Evolutionary conservation across 1,140 invertebrate species (phyloP).

Genomic region (Varroa destructor): DNA sequence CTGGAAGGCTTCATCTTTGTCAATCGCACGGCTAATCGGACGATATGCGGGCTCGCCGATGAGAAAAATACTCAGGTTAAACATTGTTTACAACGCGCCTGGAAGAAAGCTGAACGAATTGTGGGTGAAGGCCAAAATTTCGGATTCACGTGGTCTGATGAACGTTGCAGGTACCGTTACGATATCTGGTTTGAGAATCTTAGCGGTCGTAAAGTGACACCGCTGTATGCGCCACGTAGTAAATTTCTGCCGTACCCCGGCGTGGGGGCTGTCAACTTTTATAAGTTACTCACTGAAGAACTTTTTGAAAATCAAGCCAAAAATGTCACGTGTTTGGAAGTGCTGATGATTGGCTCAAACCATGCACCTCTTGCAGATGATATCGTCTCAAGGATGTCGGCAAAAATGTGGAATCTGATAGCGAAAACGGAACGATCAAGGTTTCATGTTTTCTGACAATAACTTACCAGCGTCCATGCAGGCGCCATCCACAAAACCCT

Average conservation of each 20-base stretch:
- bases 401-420: constrained; percentile 18
- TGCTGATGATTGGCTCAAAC: not conserved
- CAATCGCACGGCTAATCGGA: not conserved
- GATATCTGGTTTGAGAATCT: constrained; percentile 24
- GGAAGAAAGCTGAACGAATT: constrained; percentile 14
- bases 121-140: constrained; percentile 12
- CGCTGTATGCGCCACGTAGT: not conserved
- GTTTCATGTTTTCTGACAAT: constrained; percentile 4
- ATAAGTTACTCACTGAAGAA: constrained; percentile 16
- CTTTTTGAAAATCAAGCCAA: constrained; percentile 13
- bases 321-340: not conserved
- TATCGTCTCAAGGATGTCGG: constrained; percentile 13
- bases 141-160: constrained; percentile 18
- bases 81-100: constrained; percentile 3
- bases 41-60: constrained; percentile 11
- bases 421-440: constrained; percentile 3
- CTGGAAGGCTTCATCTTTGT: constrained; percentile 6
- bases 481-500: no score
- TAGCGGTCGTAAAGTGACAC: constrained; percentile 5
- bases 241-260: not conserved
- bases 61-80: not conserved
- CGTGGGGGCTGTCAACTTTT: constrained; percentile 13
- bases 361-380: not conserved
- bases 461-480: no score
- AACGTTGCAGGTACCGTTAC: constrained; percentile 17